Base-by-base conservation (phyloP, 2,797 vertebrate genomes). In the Eupleurogrammus muticus region DNA sequence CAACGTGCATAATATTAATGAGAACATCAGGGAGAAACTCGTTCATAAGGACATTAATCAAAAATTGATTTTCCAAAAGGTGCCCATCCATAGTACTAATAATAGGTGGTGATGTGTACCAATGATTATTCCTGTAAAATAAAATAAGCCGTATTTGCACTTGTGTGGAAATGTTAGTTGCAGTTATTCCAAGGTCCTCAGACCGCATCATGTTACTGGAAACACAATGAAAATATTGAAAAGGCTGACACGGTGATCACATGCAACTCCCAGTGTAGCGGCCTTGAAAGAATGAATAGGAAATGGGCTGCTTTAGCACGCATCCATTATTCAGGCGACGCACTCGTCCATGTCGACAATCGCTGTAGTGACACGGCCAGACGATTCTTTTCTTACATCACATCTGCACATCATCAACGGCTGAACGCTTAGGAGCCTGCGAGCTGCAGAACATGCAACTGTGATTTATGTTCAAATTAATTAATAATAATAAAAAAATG, bases 321-420 rank as follows among this genome's bases (percentile, higher is more conserved):
- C 83, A 90, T 92, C 78, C 86, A 93, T 92, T 89, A 92, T 92
- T 90, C 87, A 92, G 49, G 66, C 56, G 52, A 79, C 67, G 75
- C 66, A 59, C 70, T 88, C 61, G 66, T 86, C 77, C 81, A 84
- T 83, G 83, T 90, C 82, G 85, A 80, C 86, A 90, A 77, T 75
- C 79, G 83, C 79, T 77, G 68, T 51, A 36, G 62, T 67, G 77
- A 78, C 67, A 89, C 84, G 89, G 68, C 49, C 73, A 58, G 78
- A 82, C 55, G 79, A 78, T 86, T 85, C 83, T 87, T 75, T 77
- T 58, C n/a, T 35, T 69, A 64, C 61, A 62, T 66, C 47, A 77
- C 57, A 66, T 49, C 58, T 7, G 60, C 23, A 48, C 53, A 46
- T 14, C 34, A 73, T 73, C 53, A 49, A 21, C 13, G 4, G 49